Conservation (phyloP, 2,113 vertebrate genomes). For the Cyanistes caeruleus region DNA sequence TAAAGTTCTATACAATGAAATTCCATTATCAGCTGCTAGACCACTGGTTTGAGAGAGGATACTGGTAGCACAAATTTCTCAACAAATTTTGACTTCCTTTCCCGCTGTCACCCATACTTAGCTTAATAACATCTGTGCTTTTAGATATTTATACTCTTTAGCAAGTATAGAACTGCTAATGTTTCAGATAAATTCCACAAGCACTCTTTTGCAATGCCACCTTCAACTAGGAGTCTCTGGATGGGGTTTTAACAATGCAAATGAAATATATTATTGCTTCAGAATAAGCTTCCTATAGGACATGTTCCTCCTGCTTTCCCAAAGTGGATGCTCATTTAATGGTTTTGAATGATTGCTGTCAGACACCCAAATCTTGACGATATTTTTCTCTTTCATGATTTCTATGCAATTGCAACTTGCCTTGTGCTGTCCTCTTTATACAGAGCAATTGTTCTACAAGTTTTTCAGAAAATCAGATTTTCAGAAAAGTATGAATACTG, state of each 20-base stretch:
- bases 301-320: neutral
- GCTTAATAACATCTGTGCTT: neutral
- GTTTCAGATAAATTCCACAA: neutral
- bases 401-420: neutral
- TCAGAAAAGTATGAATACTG: neutral
- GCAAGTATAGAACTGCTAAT: neutral
- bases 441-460: neutral
- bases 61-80: neutral
- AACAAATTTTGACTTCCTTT: neutral
- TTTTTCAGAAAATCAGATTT: neutral
- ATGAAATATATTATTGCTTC: neutral
- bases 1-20: neutral
- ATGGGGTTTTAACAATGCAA: neutral
- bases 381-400: neutral
- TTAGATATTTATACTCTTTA: neutral
- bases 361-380: neutral
- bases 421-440: neutral
- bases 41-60: neutral
- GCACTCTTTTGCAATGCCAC: neutral
- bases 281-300: neutral
- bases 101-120: neutral
- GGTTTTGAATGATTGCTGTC: neutral
- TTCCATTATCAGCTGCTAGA: neutral
- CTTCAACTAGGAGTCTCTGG: neutral
- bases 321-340: neutral